phyloP scores from a whole-genome alignment of 2,113 vertebrate species.

The Crotalus viridis region DNA sequence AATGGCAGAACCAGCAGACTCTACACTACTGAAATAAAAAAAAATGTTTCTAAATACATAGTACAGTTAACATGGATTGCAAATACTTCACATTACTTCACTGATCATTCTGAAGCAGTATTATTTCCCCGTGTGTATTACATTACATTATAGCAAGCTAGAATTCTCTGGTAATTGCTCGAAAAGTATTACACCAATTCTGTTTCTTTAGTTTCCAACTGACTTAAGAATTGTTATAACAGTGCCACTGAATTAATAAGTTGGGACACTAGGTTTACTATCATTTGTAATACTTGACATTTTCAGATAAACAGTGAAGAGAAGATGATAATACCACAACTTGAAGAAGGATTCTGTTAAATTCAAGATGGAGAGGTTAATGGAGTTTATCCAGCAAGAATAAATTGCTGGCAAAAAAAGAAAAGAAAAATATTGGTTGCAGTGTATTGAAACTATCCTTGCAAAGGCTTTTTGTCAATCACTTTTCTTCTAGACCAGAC shows the following conservation, averaged over 20 bases:
- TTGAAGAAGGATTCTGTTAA: slow-evolving; percentile 19
- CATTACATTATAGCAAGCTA: background rate
- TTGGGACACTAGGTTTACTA: background rate
- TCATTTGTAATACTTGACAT: background rate
- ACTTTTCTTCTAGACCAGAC: background rate
- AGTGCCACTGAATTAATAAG: background rate
- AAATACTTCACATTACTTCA: background rate
- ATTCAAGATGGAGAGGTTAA: background rate
- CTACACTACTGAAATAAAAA: background rate
- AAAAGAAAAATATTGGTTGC: background rate
- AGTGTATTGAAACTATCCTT: background rate
- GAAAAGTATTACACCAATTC: background rate
- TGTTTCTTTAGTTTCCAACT: background rate
- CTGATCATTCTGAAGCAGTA: background rate
- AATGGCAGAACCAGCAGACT: background rate
- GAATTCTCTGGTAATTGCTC: background rate
- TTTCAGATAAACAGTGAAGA: background rate
- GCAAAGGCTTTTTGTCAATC: background rate
- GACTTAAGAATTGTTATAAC: background rate
- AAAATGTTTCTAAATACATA: background rate
- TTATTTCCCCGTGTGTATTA: background rate
- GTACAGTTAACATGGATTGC: background rate
- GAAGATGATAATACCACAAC: background rate
- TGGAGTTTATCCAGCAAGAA: background rate
- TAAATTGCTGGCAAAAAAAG: background rate